phyloP scores from a whole-genome alignment of 2,113 vertebrate species.

The Clarias magur region DNA sequence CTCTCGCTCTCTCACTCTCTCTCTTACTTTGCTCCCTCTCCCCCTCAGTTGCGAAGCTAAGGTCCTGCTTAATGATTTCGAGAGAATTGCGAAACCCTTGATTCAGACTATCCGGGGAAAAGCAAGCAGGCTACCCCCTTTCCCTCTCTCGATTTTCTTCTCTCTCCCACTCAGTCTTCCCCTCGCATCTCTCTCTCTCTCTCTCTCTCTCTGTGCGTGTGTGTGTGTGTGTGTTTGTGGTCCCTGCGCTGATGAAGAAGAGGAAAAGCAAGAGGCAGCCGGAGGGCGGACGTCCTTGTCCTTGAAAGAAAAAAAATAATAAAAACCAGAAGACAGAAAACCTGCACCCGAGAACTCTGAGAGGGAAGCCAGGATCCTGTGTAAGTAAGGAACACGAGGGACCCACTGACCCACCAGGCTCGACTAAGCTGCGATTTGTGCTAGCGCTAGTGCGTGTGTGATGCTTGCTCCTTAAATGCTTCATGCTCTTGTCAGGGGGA shows the following conservation, averaged over 20 bases:
- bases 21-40: conserved; percentile 29
- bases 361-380: conserved; percentile 88
- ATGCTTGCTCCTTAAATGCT: conserved; percentile 67
- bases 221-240: conserved; percentile 58
- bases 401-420: conserved; percentile 79
- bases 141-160: neutral
- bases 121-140: conserved; percentile 59
- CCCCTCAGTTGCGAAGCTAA: conserved; percentile 76
- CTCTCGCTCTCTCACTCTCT: neutral
- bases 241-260: conserved; percentile 60
- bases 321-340: conserved; percentile 34
- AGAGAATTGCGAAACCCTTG: conserved; percentile 71
- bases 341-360: conserved; percentile 93
- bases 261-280: conserved; percentile 65
- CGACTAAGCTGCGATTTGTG: conserved; percentile 64
- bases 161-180: conserved; percentile 10
- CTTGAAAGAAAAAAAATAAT: conserved; percentile 79
- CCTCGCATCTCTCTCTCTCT: neutral
- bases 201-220: conserved; percentile 13
- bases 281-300: conserved; percentile 89
- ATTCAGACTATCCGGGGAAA: conserved; percentile 76
- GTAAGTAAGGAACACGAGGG: conserved; percentile 84
- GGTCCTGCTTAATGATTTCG: conserved; percentile 67
- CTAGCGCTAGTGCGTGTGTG: conserved; percentile 56
- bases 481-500: conserved; percentile 73